phyloP scores from a whole-genome alignment of 2,113 vertebrate genomes.

The Cryptotis parvus region DNA sequence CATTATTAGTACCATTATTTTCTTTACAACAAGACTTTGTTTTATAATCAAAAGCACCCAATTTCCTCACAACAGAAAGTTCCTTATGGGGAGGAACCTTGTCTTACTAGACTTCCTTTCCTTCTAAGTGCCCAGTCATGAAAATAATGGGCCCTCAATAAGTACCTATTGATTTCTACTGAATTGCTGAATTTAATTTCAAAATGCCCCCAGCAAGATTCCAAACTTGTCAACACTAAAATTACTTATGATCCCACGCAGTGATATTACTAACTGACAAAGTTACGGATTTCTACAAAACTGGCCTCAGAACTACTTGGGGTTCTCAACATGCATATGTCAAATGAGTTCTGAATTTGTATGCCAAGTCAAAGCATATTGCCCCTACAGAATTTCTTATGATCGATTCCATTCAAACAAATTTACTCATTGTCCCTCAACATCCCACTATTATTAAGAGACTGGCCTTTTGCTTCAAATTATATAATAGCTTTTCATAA shows the following conservation, averaged over 20 bases:
- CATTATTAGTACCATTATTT: not conserved
- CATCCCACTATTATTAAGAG: conserved; percentile 32
- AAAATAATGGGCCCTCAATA: conserved; percentile 25
- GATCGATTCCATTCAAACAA: conserved; percentile 43
- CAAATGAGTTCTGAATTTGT: conserved; percentile 55
- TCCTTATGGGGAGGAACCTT: conserved; percentile 35
- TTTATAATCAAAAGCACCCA: conserved; percentile 32
- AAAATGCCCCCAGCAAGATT: conserved; percentile 69
- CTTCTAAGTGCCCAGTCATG: not conserved
- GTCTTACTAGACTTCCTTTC: conserved; percentile 6
- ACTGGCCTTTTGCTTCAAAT: conserved; percentile 50
- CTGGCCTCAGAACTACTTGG: conserved; percentile 40
- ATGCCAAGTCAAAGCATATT: conserved; percentile 43
- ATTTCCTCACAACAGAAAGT: conserved; percentile 4
- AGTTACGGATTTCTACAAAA: conserved; percentile 48
- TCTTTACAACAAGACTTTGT: conserved; percentile 38
- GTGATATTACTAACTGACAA: conserved; percentile 24
- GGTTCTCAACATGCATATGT: not conserved
- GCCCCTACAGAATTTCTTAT: conserved; percentile 30
- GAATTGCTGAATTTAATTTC: conserved; percentile 70
- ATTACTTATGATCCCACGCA: conserved; percentile 52
- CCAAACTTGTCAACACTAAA: conserved; percentile 57
- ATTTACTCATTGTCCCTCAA: conserved; percentile 41
- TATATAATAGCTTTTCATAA: conserved; percentile 54
- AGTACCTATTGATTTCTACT: conserved; percentile 58